A percentile compares a stretch with the other conserved stretches of the same genome.
Evolutionary conservation across 2,113 vertebrate genomes (phyloP).

Genomic region (Eurystomus gularis): DNA sequence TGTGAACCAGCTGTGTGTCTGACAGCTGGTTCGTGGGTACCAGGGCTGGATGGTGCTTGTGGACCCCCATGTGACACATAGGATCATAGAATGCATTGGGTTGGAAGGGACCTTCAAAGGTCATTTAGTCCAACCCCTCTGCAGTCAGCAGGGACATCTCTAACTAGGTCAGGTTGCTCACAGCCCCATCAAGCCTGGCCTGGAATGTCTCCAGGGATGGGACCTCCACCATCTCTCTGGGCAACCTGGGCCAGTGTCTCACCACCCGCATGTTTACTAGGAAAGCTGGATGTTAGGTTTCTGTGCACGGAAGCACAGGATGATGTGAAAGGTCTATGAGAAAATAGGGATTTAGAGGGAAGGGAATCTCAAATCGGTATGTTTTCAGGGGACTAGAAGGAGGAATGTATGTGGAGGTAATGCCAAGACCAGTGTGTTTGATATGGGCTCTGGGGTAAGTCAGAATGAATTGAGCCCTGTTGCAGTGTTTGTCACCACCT

Average conservation of each 20-base stretch:
- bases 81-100: too few relatives aligned
- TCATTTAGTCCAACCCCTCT: too few relatives aligned
- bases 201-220: too few relatives aligned
- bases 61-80: too few relatives aligned
- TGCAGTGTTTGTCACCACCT: not conserved
- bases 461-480: not conserved
- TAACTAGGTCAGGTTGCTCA: too few relatives aligned
- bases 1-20: not conserved
- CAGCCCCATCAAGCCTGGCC: too few relatives aligned
- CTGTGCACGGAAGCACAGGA: accelerated
- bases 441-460: not conserved
- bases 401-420: not conserved
- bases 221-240: too few relatives aligned
- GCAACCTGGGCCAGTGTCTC: too few relatives aligned
- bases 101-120: too few relatives aligned
- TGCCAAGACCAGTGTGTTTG: not conserved
- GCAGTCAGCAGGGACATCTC: too few relatives aligned
- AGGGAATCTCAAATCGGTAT: not conserved
- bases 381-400: not conserved
- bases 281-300: not conserved
- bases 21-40: not conserved
- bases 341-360: not conserved
- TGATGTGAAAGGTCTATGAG: not conserved
- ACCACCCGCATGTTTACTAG: too few relatives aligned
- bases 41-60: not conserved